Evolutionary conservation across 2,113 vertebrate species (phyloP), one percentile per base, ranked within the genome.

Genomic region (Oreotragus oreotragus): DNA sequence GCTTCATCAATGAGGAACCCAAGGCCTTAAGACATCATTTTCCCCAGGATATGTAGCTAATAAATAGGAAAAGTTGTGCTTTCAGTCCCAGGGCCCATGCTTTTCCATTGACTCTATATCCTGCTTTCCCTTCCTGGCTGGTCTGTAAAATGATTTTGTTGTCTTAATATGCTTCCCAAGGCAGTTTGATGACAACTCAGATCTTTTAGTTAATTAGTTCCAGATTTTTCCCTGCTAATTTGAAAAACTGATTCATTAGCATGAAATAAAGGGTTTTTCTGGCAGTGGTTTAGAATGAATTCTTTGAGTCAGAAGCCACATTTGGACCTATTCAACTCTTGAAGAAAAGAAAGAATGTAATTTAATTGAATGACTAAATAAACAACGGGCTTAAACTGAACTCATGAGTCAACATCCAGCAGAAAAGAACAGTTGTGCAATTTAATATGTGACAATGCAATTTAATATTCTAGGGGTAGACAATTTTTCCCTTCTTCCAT

Each of bases 361-460:
- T 93, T 98, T 95, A 73, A 95, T 83, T 60, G 87, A 66, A 83
- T 39, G 23, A 53, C 66, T 93, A 93, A 88, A 80, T 90, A 84
- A 76, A 93, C 30, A 92, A 73, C 17, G 88, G 25, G 43, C 39
- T 77, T 91, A 64, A 80, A 25, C 25, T 79, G 49, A 92, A 89
- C 15, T 88, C 33, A 13, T 76, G 43, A 11, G 49, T 43, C 84
- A 96, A 94, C 6, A 19, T 23, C 47, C 30, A 53, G 53, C 5
- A 83, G 60, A 53, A 64, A 91, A 93, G 30, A 43, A 88, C 53
- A 64, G 49, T 21, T 49, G 62, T 93, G 15, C 25, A 70, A n/a
- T 64, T 73, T 94, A 90, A 49, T 19, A 30, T 23, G 43, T 70
- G 62, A 90, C 60, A 43, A 43, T 27, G 36, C 36, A 25, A 43